Base-by-base conservation (phyloP, 1,140 invertebrate species). In the Formica selysi region DNA sequence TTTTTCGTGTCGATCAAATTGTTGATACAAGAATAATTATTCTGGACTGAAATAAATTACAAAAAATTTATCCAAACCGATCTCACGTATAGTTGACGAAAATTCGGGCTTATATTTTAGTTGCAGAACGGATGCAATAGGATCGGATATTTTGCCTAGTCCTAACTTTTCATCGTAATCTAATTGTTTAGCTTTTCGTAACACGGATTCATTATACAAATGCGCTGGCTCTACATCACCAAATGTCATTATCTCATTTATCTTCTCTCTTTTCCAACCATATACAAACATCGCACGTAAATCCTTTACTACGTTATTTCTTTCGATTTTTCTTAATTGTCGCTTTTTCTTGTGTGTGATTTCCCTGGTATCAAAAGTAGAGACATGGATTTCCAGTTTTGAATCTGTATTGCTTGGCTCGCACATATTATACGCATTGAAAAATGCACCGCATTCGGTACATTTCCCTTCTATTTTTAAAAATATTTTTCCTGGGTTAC, bases 11-110 rank as follows among this genome's bases (percentile, higher is more conserved):
- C 19, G 19, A 36, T 73, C 0, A 32, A n/a, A 73, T 36, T 57
- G 2, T 54, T 73, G 26, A 5, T 73, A 73, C 36, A 73, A 54
- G 36, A 73, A 73, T 71, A 71, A 71, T n/a, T 71, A 44, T 32
- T 71, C 41, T 13, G 26, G 44, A 48, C 13, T 71, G 16, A 71
- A 71, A 51, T 71, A 71, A 16, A 71, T 71, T 51, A 71, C 44
- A 71, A 48, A 71, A 71, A 71, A 71, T 26, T 71, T 71, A 5
- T 71, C 41, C 3, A 71, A 29, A 10, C 22, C 68, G 16, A 71
- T 51, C 51, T 71, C 67, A 13, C 41, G 22, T 16, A 70, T 48
- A 2, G 11, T 29, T 7, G 22, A 41, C 16, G 38, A 22, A 70
- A 70, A 70, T 29, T 70, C 38, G 0, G 22, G 8, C 10, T 70